Base-by-base conservation (phyloP, 2,797 vertebrate species). In the Cossypha dichroa region DNA sequence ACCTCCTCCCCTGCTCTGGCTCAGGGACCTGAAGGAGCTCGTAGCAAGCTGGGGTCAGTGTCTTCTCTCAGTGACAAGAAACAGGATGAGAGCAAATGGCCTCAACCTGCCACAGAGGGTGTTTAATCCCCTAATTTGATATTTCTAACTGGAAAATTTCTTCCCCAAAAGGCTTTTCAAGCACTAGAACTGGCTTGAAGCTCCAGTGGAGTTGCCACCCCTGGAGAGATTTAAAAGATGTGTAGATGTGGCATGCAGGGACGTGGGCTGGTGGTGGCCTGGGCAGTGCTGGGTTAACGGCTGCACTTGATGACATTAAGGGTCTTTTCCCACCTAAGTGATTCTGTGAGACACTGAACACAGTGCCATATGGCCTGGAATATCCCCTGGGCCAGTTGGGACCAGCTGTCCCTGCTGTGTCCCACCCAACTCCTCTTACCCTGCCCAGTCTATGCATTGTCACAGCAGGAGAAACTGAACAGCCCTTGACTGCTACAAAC, bases 361-460 rank as follows among this genome's bases (percentile, higher is more conserved):
- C 3, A 15, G n/a, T 67, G 41, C 63, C 63, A 43, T 12, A 26
- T 7, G 34, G 40, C 52, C 66, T 36, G 34, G 70, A 59, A 43
- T 14, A 29, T 23, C 28, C 52, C 46, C 54, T 22, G 60, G 72
- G 52, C 40, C 34, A 31, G 8, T 0, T 54, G 64, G 34, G 41
- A 20, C 10, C 31, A 41, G 64, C 51, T 64, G 33, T 25, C 69
- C 69, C 70, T 45, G 21, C 49, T 28, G 26, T 38, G 58, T 54
- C 38, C 70, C 34, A 25, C 52, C 45, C 58, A 43, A 0, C 9
- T 17, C 31, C 66, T 48, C 43, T 21, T 52, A 33, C 22, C 33
- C 73, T 2, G 0, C 11, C 31, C 49, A 54, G 14, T 31, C 33
- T 11, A 0, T 45, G 67, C 34, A 6, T 11, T 59, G 40, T 29